phyloP scores from a whole-genome alignment of 2,113 vertebrate genomes.

The Sterrhoptilus dennistouni region DNA sequence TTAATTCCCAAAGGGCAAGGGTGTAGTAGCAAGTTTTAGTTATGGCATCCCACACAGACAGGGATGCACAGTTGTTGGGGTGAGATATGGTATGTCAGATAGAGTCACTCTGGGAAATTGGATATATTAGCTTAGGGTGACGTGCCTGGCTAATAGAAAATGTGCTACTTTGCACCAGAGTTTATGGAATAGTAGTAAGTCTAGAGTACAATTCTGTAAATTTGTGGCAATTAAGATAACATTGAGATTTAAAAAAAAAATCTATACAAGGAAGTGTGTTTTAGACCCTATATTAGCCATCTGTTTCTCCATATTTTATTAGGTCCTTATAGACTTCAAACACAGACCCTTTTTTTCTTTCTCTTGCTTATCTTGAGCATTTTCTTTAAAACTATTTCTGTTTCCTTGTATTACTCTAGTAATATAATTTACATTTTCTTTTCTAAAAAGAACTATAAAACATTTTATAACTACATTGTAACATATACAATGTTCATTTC shows the following conservation, averaged over 20 bases:
- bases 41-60: background rate
- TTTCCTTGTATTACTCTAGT: background rate
- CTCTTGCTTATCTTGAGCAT: background rate
- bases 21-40: background rate
- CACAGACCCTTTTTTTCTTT: background rate
- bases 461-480: background rate
- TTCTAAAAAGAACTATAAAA: background rate
- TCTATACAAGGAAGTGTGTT: background rate
- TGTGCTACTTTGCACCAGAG: background rate
- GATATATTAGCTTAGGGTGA: background rate
- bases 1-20: background rate
- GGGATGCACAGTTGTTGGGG: background rate
- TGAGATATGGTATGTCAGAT: background rate
- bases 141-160: background rate
- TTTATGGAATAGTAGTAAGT: background rate
- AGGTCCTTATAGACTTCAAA: background rate
- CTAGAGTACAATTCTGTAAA: background rate
- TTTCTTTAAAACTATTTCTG: background rate
- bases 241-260: background rate
- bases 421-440: background rate
- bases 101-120: background rate
- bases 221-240: background rate
- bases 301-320: background rate
- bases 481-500: background rate
- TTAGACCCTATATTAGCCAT: background rate